Evolutionary conservation across 2,113 vertebrate genomes (phyloP).

Genomic region (Tychaedon coryphoeus): DNA sequence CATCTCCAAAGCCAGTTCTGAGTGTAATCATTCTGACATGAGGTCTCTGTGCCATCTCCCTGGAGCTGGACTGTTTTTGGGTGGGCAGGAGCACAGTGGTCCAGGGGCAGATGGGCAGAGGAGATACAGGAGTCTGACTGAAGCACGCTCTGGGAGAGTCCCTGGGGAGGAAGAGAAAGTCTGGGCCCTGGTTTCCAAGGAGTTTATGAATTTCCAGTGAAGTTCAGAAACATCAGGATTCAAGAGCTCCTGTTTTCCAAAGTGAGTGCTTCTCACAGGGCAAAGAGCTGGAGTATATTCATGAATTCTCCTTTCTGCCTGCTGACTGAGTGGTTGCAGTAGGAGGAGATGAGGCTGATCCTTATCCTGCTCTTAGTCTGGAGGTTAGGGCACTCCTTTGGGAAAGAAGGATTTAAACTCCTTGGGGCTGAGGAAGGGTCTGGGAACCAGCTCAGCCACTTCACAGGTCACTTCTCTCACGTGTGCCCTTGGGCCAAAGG

Average conservation of each 20-base stretch:
- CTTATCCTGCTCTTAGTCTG: background rate
- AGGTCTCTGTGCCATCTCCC: background rate
- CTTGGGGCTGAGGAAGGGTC: constrained; percentile 1
- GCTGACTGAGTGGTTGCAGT: background rate
- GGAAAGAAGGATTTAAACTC: constrained; percentile 5
- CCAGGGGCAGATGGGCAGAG: background rate
- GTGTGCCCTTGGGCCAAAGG: background rate
- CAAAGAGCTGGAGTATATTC: background rate
- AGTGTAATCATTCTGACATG: background rate
- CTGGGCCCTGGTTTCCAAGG: background rate
- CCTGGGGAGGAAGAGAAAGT: background rate
- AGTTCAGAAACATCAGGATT: background rate
- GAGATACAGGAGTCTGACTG: background rate
- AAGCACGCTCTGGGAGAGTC: accelerated
- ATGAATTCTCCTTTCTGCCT: background rate
- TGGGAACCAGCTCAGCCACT: constrained; percentile 21
- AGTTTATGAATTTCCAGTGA: background rate
- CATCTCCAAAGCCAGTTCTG: background rate
- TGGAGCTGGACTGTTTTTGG: background rate
- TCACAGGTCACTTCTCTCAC: background rate
- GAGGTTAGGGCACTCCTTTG: background rate
- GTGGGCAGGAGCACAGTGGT: background rate
- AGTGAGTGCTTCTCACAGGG: background rate
- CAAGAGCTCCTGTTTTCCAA: background rate
- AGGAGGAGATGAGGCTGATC: background rate